A percentile compares a stretch with the other conserved stretches of the same genome.
Conservation (phyloP, 2,113 vertebrate genomes). For the Chunga burmeisteri region DNA sequence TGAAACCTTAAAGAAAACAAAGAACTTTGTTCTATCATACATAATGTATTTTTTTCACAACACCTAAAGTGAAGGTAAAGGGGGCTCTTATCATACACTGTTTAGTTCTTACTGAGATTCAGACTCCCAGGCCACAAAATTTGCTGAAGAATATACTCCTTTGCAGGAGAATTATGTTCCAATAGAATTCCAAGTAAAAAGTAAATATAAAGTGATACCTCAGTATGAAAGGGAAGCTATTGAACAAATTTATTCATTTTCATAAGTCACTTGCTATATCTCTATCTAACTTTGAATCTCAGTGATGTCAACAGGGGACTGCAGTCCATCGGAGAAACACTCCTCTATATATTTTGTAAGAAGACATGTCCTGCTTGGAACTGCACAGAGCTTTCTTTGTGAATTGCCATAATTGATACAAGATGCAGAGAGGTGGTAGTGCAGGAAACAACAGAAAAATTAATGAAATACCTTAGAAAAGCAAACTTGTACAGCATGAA, state of each 20-base stretch:
- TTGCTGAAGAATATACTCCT: background rate
- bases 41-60: background rate
- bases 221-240: background rate
- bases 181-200: background rate
- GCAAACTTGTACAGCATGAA: background rate
- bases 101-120: background rate
- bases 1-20: background rate
- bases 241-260: background rate
- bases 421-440: background rate
- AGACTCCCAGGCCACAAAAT: background rate
- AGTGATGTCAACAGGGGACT: background rate
- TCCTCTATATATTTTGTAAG: background rate
- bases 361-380: background rate
- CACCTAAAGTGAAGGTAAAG: background rate
- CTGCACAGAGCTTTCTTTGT: background rate
- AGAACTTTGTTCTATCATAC: background rate
- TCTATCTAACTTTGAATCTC: background rate
- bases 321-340: background rate
- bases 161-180: background rate
- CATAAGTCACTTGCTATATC: background rate
- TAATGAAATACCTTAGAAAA: background rate
- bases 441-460: background rate
- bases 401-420: background rate
- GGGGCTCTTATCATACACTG: background rate
- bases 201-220: background rate